Percentiles rank a stretch among this genome's conserved stretches.
Conservation (phyloP, 2,797 vertebrate genomes). For the Oryzias dopingdopingensis region DNA sequence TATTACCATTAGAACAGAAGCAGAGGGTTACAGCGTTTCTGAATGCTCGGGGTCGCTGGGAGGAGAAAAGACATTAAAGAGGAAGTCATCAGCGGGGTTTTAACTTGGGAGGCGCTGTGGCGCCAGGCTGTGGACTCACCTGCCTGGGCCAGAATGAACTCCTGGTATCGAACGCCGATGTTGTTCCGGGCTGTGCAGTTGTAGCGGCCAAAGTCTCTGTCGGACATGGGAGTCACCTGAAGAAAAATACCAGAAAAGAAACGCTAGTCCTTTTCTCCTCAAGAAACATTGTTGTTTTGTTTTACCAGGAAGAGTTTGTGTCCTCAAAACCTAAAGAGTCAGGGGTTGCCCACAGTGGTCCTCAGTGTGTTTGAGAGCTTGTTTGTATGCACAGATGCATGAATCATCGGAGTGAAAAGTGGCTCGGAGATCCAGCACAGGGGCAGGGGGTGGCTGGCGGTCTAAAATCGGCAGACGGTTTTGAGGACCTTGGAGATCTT, state of each 20-base stretch:
- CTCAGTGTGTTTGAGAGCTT: no score
- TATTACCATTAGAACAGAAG: conserved; percentile 43
- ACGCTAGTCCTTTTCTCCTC: not conserved
- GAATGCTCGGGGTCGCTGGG: not conserved
- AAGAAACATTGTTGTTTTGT: not conserved
- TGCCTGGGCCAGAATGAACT: conserved; percentile 93
- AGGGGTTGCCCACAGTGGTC: no score
- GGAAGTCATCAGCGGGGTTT: no score
- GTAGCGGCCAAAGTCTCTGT: conserved; percentile 93
- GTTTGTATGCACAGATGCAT: no score
- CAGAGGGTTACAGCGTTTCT: conserved; percentile 21
- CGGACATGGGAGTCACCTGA: conserved; percentile 86
- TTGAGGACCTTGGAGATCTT: no score
- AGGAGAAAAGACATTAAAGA: not conserved
- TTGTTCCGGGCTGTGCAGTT: conserved; percentile 96
- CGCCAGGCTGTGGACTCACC: conserved; percentile 78
- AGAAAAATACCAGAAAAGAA: not conserved
- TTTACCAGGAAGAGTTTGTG: no score
- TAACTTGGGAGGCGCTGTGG: not conserved
- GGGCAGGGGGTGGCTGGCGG: no score
- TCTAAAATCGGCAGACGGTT: no score
- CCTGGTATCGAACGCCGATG: conserved; percentile 91
- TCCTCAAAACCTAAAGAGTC: no score
- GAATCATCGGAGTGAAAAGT: no score
- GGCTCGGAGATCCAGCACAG: no score